phyloP scores from a whole-genome alignment of 2,113 vertebrate genomes.

The Cryptomyrus ogoouensis region DNA sequence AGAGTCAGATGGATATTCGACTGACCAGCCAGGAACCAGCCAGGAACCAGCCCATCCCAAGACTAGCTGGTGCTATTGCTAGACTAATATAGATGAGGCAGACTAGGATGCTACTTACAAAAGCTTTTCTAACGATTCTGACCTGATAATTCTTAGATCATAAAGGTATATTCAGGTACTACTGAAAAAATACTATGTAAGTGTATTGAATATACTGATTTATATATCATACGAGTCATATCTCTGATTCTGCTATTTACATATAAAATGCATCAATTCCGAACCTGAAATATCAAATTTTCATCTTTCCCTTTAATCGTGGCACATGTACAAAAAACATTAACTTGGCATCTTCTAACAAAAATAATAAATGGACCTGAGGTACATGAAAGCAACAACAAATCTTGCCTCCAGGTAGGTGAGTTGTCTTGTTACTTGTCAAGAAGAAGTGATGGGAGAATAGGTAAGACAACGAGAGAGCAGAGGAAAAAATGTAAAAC shows the following conservation, averaged over 20 bases:
- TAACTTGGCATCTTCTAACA: not conserved
- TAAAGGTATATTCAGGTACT: not conserved
- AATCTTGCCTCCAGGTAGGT: not conserved
- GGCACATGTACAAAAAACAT: not conserved
- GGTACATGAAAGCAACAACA: not conserved
- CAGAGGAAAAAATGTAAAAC: constrained; percentile 13
- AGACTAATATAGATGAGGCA: not conserved
- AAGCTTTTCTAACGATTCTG: not conserved
- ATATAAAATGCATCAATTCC: not conserved
- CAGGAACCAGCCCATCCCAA: not conserved
- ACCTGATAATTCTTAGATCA: not conserved
- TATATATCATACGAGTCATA: not conserved
- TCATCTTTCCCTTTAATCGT: not conserved
- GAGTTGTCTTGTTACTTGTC: not conserved
- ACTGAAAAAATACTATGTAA: not conserved
- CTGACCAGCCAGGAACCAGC: not conserved
- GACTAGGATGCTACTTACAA: not conserved
- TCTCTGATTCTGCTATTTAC: not conserved
- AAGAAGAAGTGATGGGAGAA: not conserved
- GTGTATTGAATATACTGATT: not conserved
- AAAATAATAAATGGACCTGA: not conserved
- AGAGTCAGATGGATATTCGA: not conserved
- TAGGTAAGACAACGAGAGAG: constrained; percentile 11
- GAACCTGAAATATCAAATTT: not conserved
- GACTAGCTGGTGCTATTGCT: not conserved